These are phyloP conservation scores for Leptinotarsa tumamoca DNA, from an alignment of 2,888 invertebrate species.

Conservation along the genomic window DNA sequence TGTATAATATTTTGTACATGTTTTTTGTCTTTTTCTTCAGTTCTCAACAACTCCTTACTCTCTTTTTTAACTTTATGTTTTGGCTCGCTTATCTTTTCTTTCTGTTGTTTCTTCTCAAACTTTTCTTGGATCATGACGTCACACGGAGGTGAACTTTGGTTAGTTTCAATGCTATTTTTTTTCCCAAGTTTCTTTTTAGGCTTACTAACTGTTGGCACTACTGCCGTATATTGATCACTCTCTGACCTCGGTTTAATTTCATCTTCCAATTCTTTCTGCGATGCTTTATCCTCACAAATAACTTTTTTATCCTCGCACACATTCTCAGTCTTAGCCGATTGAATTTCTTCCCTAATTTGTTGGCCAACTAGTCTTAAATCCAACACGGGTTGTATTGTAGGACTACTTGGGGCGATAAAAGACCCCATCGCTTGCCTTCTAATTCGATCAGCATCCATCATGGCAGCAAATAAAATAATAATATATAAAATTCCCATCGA, in stretches of 20 bases:
- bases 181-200: conserved; percentile 61
- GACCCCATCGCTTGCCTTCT: conserved; percentile 69
- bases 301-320: conserved; percentile 49
- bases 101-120: conserved; percentile 31
- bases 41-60: conserved; percentile 34
- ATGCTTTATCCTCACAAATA: conserved; percentile 37
- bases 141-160: conserved; percentile 37
- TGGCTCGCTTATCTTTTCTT: conserved; percentile 36
- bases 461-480: conserved; percentile 75
- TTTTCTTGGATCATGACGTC: conserved; percentile 48
- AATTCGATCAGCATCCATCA: conserved; percentile 80
- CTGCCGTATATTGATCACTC: conserved; percentile 57
- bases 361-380: conserved; percentile 72
- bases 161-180: conserved; percentile 54
- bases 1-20: conserved; percentile 34
- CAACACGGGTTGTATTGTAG: conserved; percentile 71
- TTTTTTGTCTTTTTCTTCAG: conserved; percentile 41
- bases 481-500: conserved; percentile 73
- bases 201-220: conserved; percentile 62
- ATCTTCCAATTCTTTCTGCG: conserved; percentile 38
- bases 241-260: conserved; percentile 50
- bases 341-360: conserved; percentile 64
- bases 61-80: conserved; percentile 40
- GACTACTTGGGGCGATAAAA: conserved; percentile 66
- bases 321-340: conserved; percentile 49